Evolutionary conservation across 2,888 invertebrate genomes (phyloP).

Genomic region (Pollenia griseotomentosa): DNA sequence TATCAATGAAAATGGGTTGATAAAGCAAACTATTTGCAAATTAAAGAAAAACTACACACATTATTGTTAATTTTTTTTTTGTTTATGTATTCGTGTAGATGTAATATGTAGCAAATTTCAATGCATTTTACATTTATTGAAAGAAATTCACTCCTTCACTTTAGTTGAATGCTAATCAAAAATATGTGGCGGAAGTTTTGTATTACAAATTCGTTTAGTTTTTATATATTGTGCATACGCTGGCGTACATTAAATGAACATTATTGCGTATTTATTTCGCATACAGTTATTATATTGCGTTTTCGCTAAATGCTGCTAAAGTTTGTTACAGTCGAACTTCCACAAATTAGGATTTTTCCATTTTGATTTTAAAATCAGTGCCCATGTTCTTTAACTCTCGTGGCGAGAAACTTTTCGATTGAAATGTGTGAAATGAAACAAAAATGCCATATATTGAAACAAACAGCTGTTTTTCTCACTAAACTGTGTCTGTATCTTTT

Average conservation of each 20-base stretch:
- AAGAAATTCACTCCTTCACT: neutral
- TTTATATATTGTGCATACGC: too few species aligned
- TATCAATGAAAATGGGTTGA: slow-evolving; percentile 28
- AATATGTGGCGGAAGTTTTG: slow-evolving; percentile 14
- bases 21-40: slow-evolving; percentile 44
- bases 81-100: neutral
- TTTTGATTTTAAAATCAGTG: too few species aligned
- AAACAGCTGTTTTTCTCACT: too few species aligned
- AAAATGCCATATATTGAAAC: too few species aligned
- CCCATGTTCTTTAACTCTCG: too few species aligned
- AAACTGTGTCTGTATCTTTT: too few species aligned
- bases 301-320: neutral
- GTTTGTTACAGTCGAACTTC: too few species aligned
- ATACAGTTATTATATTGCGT: neutral
- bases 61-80: neutral
- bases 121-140: slow-evolving; percentile 10
- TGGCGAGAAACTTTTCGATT: too few species aligned
- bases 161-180: neutral
- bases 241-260: neutral
- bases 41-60: slow-evolving; percentile 13
- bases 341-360: too few species aligned
- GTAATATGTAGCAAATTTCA: neutral
- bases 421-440: too few species aligned
- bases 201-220: neutral
- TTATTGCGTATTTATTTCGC: too few species aligned